Conservation (phyloP, 2,888 invertebrate genomes). For the Stratiomys singularior region DNA sequence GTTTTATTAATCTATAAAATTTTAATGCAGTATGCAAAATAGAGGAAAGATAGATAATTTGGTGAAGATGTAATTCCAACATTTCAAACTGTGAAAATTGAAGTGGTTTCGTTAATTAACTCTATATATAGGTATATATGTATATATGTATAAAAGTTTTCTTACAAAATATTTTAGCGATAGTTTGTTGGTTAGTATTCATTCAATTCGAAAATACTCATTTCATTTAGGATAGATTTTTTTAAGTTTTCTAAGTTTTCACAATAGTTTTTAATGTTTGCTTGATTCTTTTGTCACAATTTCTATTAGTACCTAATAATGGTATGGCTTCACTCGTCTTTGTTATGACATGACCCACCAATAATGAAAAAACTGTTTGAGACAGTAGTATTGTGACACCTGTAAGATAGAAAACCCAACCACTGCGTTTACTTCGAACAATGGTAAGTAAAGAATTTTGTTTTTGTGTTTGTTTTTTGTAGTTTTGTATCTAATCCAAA, state of each 20-base stretch:
- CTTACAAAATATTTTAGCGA: slow-evolving; percentile 19
- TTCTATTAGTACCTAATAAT: slow-evolving; percentile 82
- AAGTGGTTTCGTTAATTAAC: slow-evolving; percentile 10
- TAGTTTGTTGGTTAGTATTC: slow-evolving; percentile 5
- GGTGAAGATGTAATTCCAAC: slow-evolving; percentile 18
- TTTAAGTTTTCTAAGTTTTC: slow-evolving; percentile 6
- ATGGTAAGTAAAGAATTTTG: background rate
- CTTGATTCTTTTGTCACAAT: slow-evolving; percentile 35
- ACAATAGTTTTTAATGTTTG: background rate
- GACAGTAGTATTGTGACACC: slow-evolving; percentile 99
- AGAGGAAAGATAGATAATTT: slow-evolving; percentile 16
- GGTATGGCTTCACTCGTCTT: slow-evolving; percentile 99
- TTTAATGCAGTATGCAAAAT: slow-evolving; percentile 34
- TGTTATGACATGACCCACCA: slow-evolving; percentile 99
- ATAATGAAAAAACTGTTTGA: slow-evolving; percentile 98
- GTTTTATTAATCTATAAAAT: background rate
- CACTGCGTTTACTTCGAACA: slow-evolving; percentile 31
- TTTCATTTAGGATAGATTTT: no score
- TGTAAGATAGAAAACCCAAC: slow-evolving; percentile 76
- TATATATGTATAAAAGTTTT: slow-evolving; percentile 5
- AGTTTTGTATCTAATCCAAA: background rate
- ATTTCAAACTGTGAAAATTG: slow-evolving; percentile 28
- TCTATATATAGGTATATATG: slow-evolving; percentile 24
- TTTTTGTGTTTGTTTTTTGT: slow-evolving; percentile 6
- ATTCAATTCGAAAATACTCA: slow-evolving; percentile 27